phyloP scores from a whole-genome alignment of 1,140 invertebrate species.

The Drosophila pectinifera region DNA sequence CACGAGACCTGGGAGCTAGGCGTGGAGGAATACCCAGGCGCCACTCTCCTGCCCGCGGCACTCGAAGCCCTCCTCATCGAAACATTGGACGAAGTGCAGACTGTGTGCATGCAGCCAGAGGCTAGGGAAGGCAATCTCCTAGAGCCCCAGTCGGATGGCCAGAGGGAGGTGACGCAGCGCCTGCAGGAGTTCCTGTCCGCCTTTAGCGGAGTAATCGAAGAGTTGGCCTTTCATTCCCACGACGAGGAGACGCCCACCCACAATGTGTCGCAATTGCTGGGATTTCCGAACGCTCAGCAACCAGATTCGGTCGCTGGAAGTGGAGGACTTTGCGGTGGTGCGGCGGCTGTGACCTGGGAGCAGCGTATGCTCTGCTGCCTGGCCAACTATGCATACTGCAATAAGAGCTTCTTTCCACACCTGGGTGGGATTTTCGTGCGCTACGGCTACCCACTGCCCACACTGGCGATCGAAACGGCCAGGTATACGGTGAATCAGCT shows the following conservation, averaged over 20 bases:
- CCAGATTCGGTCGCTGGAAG: constrained; percentile 64
- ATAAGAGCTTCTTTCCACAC: constrained; percentile 89
- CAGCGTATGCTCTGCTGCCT: constrained; percentile 93
- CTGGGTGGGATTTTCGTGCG: constrained; percentile 88
- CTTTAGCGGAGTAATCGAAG: constrained; percentile 88
- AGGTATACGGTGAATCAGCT: constrained; percentile 88
- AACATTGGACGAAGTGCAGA: constrained; percentile 93
- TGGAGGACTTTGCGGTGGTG: constrained; percentile 21
- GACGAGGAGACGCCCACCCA: constrained; percentile 87
- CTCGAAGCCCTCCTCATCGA: constrained; percentile 94
- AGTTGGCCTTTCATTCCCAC: constrained; percentile 88
- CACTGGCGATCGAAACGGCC: constrained; percentile 87
- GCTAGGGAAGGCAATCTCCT: constrained; percentile 89
- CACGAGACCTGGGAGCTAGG: constrained; percentile 96
- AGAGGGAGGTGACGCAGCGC: constrained; percentile 88
- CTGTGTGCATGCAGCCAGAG: constrained; percentile 91
- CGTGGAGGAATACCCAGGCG: constrained; percentile 87
- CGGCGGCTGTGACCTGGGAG: constrained; percentile 89
- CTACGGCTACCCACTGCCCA: constrained; percentile 90
- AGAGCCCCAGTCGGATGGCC: constrained; percentile 86
- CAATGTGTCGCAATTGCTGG: constrained; percentile 88
- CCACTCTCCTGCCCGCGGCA: constrained; percentile 89
- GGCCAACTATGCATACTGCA: constrained; percentile 95
- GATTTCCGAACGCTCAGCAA: constrained; percentile 87
- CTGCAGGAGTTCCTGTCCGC: constrained; percentile 90